A percentile compares a stretch with the other conserved stretches of the same genome.
Conservation (phyloP, 2,888 invertebrate genomes). For the Microctonus hyperodae region DNA sequence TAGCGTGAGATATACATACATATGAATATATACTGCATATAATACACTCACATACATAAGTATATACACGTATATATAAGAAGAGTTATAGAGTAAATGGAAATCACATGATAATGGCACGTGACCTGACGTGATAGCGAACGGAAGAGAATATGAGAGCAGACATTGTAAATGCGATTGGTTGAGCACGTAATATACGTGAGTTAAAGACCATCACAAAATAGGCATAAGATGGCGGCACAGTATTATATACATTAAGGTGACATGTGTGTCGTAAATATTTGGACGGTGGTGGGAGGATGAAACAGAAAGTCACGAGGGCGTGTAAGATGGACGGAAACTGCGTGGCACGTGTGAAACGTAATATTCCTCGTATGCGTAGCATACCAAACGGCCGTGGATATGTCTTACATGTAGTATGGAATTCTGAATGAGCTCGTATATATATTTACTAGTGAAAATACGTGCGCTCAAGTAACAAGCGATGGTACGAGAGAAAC, state of each 20-base stretch:
- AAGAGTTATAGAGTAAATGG: constrained; percentile 9
- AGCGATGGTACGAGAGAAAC: constrained; percentile 6
- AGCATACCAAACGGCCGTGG: constrained; percentile 43
- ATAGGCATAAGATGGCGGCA: neutral
- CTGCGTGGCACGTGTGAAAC: constrained; percentile 47
- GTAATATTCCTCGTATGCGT: constrained; percentile 46
- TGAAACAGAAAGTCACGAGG: neutral
- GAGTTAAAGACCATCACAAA: constrained; percentile 6
- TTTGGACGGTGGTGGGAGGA: neutral
- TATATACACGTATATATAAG: neutral
- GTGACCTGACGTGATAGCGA: constrained; percentile 17
- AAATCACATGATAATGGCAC: constrained; percentile 22
- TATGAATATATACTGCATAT: neutral
- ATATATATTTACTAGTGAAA: neutral
- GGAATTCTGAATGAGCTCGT: constrained; percentile 1
- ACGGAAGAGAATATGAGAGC: neutral
- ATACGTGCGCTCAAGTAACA: constrained; percentile 18
- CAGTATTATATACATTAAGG: neutral
- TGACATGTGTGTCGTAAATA: constrained; percentile 10
- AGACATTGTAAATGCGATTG: constrained; percentile 8
- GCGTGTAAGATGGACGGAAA: constrained; percentile 32
- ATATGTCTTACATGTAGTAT: constrained; percentile 29
- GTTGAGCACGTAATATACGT: constrained; percentile 1
- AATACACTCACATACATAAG: neutral
- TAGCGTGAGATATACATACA: constrained; percentile 16